Evolutionary conservation across 2,888 invertebrate species (phyloP).

Genomic region (Caradrina kadenii): DNA sequence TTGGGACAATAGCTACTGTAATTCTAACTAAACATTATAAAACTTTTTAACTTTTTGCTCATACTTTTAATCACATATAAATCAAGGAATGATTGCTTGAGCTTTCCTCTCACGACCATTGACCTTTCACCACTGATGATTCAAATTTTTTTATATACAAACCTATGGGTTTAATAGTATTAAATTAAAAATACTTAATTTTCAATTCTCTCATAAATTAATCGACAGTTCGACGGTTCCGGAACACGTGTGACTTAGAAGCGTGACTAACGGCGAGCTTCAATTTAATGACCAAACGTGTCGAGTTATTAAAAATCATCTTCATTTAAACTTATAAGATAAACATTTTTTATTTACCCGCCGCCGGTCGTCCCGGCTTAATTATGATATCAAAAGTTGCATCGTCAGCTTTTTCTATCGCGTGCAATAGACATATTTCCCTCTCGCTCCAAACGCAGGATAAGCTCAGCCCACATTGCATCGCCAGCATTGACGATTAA

Average conservation of each 20-base stretch:
- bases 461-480: constrained; percentile 76
- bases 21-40: too few relatives aligned
- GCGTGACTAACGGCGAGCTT: constrained; percentile 71
- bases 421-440: constrained; percentile 71
- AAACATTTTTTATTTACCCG: constrained; percentile 84
- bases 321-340: constrained; percentile 83
- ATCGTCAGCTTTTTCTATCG: constrained; percentile 77
- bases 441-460: constrained; percentile 79
- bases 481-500: constrained; percentile 84
- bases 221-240: constrained; percentile 65
- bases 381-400: constrained; percentile 89
- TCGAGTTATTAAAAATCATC: constrained; percentile 83
- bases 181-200: too few relatives aligned
- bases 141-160: background rate
- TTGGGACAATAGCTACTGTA: too few relatives aligned
- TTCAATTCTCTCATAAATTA: constrained; percentile 5
- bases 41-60: too few relatives aligned
- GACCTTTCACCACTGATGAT: too few relatives aligned
- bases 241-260: constrained; percentile 64
- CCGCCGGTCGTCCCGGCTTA: constrained; percentile 77
- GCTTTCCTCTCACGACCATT: too few relatives aligned
- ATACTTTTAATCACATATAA: too few relatives aligned
- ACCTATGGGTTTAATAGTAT: background rate
- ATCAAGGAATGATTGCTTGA: too few relatives aligned
- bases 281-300: constrained; percentile 80